Evolutionary conservation across 92 coral and sea anemone genomes (phyloP).

Genomic region (Siderastrea radians): DNA sequence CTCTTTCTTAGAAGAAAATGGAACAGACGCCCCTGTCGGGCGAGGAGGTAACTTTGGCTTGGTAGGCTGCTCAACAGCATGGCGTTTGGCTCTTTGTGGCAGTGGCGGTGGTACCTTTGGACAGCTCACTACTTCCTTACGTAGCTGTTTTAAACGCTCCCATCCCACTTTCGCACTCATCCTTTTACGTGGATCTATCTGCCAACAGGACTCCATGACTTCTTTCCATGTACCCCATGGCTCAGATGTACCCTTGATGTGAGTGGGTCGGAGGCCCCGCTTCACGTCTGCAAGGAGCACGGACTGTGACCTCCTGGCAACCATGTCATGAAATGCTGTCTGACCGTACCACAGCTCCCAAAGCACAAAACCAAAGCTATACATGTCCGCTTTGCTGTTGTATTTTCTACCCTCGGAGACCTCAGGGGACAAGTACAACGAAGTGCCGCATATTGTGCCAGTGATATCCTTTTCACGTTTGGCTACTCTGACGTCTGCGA

Average conservation of each 20-base stretch:
- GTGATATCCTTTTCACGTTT: conserved; percentile 29
- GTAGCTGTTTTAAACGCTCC: neutral
- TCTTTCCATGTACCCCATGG: neutral
- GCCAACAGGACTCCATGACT: conserved; percentile 31
- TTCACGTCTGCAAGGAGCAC: neutral
- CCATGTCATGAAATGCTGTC: conserved; percentile 14
- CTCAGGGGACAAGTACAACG: conserved; percentile 33
- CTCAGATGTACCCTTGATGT: neutral
- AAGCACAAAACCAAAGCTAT: conserved; percentile 34
- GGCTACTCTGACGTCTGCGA: conserved; percentile 40
- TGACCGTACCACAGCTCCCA: conserved; percentile 52
- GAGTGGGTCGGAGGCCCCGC: conserved; percentile 27
- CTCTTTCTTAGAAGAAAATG: neutral
- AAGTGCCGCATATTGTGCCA: conserved; percentile 25
- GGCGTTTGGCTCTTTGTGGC: neutral
- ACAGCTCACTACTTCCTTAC: neutral
- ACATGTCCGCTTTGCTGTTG: conserved; percentile 43
- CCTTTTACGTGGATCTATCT: neutral
- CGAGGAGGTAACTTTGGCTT: conserved; percentile 1
- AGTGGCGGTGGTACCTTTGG: neutral
- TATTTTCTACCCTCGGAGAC: conserved; percentile 17
- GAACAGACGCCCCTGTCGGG: neutral
- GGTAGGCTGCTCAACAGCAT: neutral
- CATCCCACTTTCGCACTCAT: neutral
- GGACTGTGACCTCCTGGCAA: neutral